phyloP scores from a whole-genome alignment of 2,113 vertebrate genomes.

The Emydocephalus ijimae region DNA sequence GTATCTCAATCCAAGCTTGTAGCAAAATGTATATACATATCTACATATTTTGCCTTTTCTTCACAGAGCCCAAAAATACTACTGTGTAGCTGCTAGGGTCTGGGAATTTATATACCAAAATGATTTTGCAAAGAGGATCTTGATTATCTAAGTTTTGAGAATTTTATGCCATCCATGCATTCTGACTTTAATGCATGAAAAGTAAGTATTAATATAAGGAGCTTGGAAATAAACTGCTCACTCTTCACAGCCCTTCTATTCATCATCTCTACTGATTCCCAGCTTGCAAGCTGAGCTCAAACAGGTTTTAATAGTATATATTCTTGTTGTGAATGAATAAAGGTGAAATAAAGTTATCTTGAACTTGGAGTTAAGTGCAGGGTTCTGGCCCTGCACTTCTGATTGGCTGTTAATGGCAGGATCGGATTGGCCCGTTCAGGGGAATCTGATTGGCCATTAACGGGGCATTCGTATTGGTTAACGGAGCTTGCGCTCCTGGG shows the following conservation, averaged over 20 bases:
- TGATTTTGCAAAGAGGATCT: not conserved
- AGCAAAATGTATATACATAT: not conserved
- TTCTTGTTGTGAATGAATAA: too few species aligned
- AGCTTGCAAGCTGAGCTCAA: conserved; percentile 21
- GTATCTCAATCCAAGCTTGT: not conserved
- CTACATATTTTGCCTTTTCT: not conserved
- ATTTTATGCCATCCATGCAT: not conserved
- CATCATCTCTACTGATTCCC: conserved; percentile 15
- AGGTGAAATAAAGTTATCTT: too few species aligned
- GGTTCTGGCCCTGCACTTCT: too few species aligned
- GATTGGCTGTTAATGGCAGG: too few species aligned
- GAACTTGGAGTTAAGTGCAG: too few species aligned
- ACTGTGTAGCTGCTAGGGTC: not conserved
- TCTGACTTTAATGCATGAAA: conserved; percentile 20
- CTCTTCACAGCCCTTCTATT: not conserved
- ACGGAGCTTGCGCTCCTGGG: too few species aligned
- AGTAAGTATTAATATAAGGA: conserved; percentile 28
- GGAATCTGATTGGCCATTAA: too few species aligned
- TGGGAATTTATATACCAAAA: not conserved
- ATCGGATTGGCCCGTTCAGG: too few species aligned
- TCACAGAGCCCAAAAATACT: not conserved
- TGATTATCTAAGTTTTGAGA: not conserved
- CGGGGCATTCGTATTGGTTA: too few species aligned
- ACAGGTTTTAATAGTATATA: conserved; percentile 40
- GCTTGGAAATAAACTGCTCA: conserved; percentile 20